Base-by-base conservation (phyloP, 1,140 invertebrate genomes). In the Nasonia longicornis region DNA sequence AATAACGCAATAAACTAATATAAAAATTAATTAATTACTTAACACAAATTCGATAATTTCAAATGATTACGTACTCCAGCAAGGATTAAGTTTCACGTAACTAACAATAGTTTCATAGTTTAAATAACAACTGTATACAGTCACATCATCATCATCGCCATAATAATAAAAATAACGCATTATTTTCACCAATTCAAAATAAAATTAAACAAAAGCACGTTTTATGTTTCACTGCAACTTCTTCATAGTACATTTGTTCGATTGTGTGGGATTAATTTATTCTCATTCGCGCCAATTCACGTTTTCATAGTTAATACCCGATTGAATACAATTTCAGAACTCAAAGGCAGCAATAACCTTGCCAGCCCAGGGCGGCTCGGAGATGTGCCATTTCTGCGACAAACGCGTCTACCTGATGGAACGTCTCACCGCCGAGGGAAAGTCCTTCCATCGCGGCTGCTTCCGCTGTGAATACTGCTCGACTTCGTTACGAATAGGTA, bases 351-450 rank as follows among this genome's bases (percentile, higher is more conserved):
- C 92, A 29, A 86, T 94, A 82, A 89, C 91, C 26, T 89, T 95
- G 77, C 93, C 93, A 48, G 91, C 92, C 29, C 93, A 94, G 89
- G 93, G 93, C 63, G 94, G 92, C 72, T 95, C 95, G 42, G 96
- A 97, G 89, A 92, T 93, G 83, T 98, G 96, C 88, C 95, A 96
- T 89, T 96, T 97, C 90, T 98, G 97, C 90, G 92, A 94, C 80
- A 96, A 96, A 89, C 92, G 95, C 20, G 97, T 98, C 42, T 98
- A 98, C 87, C 91, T 97, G 20, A 96, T 97, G 94, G 96, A 98
- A 89, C 92, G 95, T 80, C 92, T 97, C 84, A 95, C 93, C 86
- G 95, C 96, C 7, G 96, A 97, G 91, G 96, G 96, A 64, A 93
- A 95, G 85, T 96, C 96, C 86, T 96, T 98, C 89, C 97, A 98